Percentiles rank a stretch among this genome's conserved stretches.
These are phyloP conservation scores for Glomeris maerens DNA, from an alignment of 1,140 invertebrate genomes.

Conservation along the genomic window DNA sequence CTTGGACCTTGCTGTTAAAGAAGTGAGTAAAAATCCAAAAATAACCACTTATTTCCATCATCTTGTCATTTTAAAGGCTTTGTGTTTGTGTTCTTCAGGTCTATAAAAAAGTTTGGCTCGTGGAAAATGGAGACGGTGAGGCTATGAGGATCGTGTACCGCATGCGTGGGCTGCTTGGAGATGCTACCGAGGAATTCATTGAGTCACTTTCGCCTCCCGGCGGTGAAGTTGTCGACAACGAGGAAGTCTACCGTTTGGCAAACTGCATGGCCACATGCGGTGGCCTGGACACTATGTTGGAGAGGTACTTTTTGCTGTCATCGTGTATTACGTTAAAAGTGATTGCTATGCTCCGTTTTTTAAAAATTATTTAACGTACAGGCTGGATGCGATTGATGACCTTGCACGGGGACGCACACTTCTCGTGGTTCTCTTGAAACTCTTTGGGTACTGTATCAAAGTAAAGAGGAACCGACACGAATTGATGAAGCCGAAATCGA, in stretches of 20 bases:
- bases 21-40: conserved; percentile 44
- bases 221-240: conserved; percentile 81
- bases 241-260: conserved; percentile 73
- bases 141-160: conserved; percentile 98
- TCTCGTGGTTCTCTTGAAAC: conserved; percentile 66
- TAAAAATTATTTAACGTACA: conserved; percentile 23
- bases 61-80: neutral
- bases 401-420: conserved; percentile 57
- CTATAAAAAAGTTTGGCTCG: conserved; percentile 58
- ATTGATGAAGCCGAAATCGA: conserved; percentile 32
- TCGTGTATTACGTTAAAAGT: neutral
- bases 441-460: conserved; percentile 70
- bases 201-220: conserved; percentile 80
- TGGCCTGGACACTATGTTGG: conserved; percentile 54
- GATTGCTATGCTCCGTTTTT: conserved; percentile 6
- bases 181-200: conserved; percentile 96
- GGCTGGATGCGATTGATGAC: conserved; percentile 53
- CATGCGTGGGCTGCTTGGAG: conserved; percentile 89
- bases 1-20: conserved; percentile 85
- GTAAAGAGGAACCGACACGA: conserved; percentile 36
- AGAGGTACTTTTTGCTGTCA: conserved; percentile 10
- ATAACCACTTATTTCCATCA: no score
- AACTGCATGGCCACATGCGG: conserved; percentile 67
- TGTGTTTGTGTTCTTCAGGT: conserved; percentile 25
- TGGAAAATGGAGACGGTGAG: conserved; percentile 69